phyloP scores from a whole-genome alignment of 2,888 invertebrate genomes.

The Dasypolia templi region DNA sequence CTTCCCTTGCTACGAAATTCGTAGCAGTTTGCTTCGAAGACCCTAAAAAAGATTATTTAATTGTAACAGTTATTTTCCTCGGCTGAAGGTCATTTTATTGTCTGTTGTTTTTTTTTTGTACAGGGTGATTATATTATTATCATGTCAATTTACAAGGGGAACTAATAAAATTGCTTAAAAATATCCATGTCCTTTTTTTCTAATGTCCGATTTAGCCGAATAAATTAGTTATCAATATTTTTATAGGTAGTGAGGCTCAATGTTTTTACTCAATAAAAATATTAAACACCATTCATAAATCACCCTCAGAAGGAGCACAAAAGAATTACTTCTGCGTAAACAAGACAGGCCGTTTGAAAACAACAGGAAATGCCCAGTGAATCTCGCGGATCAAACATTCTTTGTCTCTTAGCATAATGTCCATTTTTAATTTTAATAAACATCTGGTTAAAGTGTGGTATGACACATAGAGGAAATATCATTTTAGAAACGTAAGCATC shows the following conservation, averaged over 20 bases:
- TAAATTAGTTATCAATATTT: not conserved
- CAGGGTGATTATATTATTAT: not conserved
- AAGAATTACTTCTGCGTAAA: slow-evolving; percentile 66
- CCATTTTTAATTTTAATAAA: slow-evolving; percentile 33
- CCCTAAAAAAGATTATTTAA: slow-evolving; percentile 23
- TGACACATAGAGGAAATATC: slow-evolving; percentile 47
- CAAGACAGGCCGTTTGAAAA: slow-evolving; percentile 50
- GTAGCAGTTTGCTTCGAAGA: slow-evolving; percentile 70
- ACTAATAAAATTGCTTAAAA: not conserved
- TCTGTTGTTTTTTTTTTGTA: not conserved
- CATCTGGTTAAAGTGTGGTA: slow-evolving; percentile 10
- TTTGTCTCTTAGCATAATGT: slow-evolving; percentile 49
- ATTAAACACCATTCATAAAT: slow-evolving; percentile 27
- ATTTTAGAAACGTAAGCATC: slow-evolving; percentile 26
- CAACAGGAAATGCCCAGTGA: slow-evolving; percentile 69
- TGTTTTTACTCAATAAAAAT: slow-evolving; percentile 4
- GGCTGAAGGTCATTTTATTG: not conserved
- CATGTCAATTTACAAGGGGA: not conserved
- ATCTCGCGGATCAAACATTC: slow-evolving; percentile 59
- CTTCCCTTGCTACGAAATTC: slow-evolving; percentile 65
- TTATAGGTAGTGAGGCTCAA: not conserved
- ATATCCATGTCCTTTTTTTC: not conserved
- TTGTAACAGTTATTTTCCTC: not conserved
- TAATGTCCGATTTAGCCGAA: not conserved
- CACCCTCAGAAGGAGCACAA: slow-evolving; percentile 47